Evolutionary conservation across 2,113 vertebrate genomes (phyloP), one percentile per base, ranked within the genome.

Genomic region (Brachypteracias leptosomus): DNA sequence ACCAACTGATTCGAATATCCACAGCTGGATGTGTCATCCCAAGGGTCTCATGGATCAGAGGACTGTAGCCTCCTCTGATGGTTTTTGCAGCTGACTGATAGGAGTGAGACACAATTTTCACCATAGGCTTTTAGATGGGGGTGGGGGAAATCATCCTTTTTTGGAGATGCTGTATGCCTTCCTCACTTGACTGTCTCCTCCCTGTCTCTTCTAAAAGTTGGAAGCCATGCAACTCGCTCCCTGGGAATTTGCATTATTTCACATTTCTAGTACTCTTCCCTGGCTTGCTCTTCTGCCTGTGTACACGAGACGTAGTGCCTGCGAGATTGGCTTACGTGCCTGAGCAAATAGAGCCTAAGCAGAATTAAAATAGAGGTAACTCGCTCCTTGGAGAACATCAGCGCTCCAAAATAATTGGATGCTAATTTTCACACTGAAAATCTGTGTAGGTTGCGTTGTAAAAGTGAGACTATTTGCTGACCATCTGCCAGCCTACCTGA

Each of bases 401-500:
- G 16, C 79, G 46, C 75, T 73, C 19, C 16, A 66, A 93, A 94
- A 93, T 86, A 95, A 95, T 51, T 71, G 93, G 83, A 93, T 94
- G 93, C 78, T 91, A 86, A 94, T 95, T 95, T 95, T 86, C 55
- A 89, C 54, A 25, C 87, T 73, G 86, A 84, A 94, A 94, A 79
- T 28, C 62, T 57, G 67, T 63, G 87, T 91, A 75, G 71, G 89
- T 87, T 95, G 85, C 80, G 88, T 91, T 95, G 95, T 95, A 93
- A 96, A 88, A 89, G 62, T 70, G 58, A 86, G 92, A 83, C 68
- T 88, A 40, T 93, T 94, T 93, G 89, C 89, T 96, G 92, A 96
- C 92, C 95, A 97, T 96, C 96, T 95, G 95, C 93, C 93, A 93
- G 73, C 86, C 59, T 87, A 89, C 94, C 96, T 96, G 89, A 95